Base-by-base conservation (phyloP, 1,140 invertebrate genomes). In the Pseudomyrmex cubaensis region DNA sequence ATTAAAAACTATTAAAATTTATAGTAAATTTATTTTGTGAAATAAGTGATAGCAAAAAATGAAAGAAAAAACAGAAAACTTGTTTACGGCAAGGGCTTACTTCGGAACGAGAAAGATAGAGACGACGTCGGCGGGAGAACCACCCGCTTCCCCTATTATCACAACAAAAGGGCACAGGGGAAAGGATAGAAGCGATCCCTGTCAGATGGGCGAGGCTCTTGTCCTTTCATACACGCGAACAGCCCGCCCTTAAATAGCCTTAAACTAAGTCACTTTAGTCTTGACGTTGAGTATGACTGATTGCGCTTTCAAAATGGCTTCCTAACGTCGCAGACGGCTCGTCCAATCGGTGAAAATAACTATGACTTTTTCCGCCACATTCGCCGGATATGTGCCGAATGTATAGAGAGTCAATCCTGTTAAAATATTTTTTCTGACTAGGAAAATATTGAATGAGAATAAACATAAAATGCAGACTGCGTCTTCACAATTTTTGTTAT, bases 231-330 rank as follows among this genome's bases (percentile, higher is more conserved):
- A 76, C 88, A 62, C 8, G 17, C 73, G 82, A 52, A 70, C 82
- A 86, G 69, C 88, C 88, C 89, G 78, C 88, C 91, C 87, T 90
- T 90, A 85, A 91, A 87, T 89, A 91, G 85, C 92, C 91, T 90
- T 90, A 90, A 93, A 90, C 89, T 90, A 90, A 91, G 91, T 92
- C 89, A 92, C 90, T 91, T 89, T 70, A 90, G 67, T 25, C 52
- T 46, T 83, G 88, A 91, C 90, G 75, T 91, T 89, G 87, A 92
- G 91, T 91, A 89, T 92, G 91, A 91, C 87, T 89, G 91, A 91
- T 91, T 88, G 73, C 84, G 69, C 74, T 87, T 90, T 77, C 83
- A 90, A 93, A 92, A 93, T 93, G 90, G 91, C 87, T 82, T 86
- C 85, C 83, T 80, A 87, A 20, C 17, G 72, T 70, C 76, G 62